phyloP scores from a whole-genome alignment of 2,888 invertebrate species.

The Clusia tigrina region DNA sequence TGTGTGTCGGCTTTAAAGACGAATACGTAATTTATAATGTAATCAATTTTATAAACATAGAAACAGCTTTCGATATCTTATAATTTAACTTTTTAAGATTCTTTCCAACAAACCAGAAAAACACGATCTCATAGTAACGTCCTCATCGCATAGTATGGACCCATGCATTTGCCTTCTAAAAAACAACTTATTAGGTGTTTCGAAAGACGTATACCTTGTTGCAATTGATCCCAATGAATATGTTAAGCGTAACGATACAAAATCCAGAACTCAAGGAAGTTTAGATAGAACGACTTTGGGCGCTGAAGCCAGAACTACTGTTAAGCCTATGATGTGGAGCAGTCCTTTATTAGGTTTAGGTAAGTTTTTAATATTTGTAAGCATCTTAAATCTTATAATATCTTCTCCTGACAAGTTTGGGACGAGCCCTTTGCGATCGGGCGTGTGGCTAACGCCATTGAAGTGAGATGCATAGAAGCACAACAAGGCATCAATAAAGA shows the following conservation, averaged over 20 bases:
- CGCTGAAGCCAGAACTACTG: constrained; percentile 40
- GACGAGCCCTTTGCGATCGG: constrained; percentile 93
- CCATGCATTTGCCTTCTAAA: constrained; percentile 83
- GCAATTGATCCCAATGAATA: constrained; percentile 78
- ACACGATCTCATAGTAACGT: constrained; percentile 86
- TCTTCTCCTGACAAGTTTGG: constrained; percentile 70
- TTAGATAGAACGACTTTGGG: constrained; percentile 33
- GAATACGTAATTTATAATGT: constrained; percentile 83
- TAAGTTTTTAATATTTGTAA: constrained; percentile 35
- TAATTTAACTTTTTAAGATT: constrained; percentile 43
- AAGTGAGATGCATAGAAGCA: constrained; percentile 88
- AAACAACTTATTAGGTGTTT: constrained; percentile 79
- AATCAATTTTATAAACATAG: constrained; percentile 40
- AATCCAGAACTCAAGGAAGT: constrained; percentile 34
- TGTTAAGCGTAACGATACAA: constrained; percentile 41
- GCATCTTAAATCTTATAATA: neutral
- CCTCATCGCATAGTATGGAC: constrained; percentile 79
- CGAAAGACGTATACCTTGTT: constrained; percentile 87
- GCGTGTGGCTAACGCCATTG: constrained; percentile 81
- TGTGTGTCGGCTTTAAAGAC: constrained; percentile 86
- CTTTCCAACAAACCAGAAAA: constrained; percentile 65
- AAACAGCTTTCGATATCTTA: too few species aligned
- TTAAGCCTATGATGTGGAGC: constrained; percentile 54
- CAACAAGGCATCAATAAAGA: constrained; percentile 70
- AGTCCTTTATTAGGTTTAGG: constrained; percentile 56